Conservation (phyloP, 2,797 vertebrate genomes). For the Sebastes taczanowskii region DNA sequence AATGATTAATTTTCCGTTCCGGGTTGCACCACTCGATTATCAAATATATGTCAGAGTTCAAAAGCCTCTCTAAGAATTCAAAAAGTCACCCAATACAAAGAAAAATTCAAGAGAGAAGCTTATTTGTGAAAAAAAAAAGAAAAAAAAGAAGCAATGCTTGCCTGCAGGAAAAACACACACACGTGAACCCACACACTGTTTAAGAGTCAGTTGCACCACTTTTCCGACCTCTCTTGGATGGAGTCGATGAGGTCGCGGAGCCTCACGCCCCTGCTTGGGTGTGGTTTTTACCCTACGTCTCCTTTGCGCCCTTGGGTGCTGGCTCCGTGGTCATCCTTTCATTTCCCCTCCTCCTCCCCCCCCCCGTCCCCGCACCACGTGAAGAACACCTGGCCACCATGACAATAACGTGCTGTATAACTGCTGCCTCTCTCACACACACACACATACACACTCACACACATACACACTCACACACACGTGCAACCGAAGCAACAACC, state of each 20-base stretch:
- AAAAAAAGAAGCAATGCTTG: neutral
- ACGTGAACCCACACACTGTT: conserved; percentile 27
- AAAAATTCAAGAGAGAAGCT: conserved; percentile 48
- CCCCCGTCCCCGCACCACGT: neutral
- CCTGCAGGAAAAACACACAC: conserved; percentile 17
- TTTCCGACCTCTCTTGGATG: conserved; percentile 61
- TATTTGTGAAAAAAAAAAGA: neutral
- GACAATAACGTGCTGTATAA: conserved; percentile 8
- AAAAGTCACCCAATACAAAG: conserved; percentile 58
- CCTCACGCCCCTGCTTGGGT: conserved; percentile 27
- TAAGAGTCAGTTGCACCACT: conserved; percentile 72
- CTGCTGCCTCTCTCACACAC: conserved; percentile 9
- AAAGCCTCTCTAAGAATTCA: conserved; percentile 80
- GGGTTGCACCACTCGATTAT: conserved; percentile 11
- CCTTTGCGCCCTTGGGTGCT: conserved; percentile 10
- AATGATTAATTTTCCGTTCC: conserved; percentile 74
- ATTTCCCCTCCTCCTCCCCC: conserved; percentile 8
- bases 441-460: neutral
- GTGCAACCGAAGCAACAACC: conserved; percentile 23
- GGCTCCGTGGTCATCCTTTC: conserved; percentile 69
- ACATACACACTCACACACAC: neutral
- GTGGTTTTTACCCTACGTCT: conserved; percentile 56
- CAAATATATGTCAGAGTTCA: conserved; percentile 54
- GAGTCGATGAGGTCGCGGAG: conserved; percentile 19
- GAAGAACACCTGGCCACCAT: conserved; percentile 31